These are phyloP conservation scores for Clarias laeviceps DNA, from an alignment of 2,797 vertebrate species.

Conservation along the genomic window DNA sequence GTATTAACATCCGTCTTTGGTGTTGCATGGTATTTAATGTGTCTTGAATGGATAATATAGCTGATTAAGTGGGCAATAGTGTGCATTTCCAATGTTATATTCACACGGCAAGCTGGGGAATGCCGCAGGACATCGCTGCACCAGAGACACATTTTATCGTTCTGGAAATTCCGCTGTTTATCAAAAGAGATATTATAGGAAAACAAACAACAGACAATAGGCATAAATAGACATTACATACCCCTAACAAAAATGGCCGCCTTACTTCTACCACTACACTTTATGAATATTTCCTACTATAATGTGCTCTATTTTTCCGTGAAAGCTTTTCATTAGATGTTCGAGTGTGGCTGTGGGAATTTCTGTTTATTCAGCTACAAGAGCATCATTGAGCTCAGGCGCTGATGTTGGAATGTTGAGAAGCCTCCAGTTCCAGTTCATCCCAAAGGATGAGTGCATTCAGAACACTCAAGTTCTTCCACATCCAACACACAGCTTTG, in stretches of 20 bases:
- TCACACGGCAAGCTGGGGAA: neutral
- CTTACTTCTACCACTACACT: neutral
- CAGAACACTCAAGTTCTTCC: neutral
- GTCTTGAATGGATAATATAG: constrained; percentile 7
- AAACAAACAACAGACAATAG: neutral
- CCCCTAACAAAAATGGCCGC: neutral
- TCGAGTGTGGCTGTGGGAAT: neutral
- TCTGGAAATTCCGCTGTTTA: neutral
- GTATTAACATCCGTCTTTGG: neutral
- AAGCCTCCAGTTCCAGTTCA: neutral
- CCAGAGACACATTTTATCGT: neutral
- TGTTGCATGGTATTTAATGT: neutral
- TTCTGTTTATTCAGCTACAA: neutral
- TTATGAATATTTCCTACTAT: neutral
- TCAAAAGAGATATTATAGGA: no score
- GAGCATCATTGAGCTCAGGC: neutral
- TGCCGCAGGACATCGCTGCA: neutral
- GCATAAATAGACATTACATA: neutral
- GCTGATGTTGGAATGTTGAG: no score
- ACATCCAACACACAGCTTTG: neutral
- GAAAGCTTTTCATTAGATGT: neutral
- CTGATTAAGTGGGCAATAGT: neutral
- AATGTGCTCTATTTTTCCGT: neutral
- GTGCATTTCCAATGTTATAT: neutral
- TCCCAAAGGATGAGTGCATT: no score